Percentiles rank a stretch among this genome's conserved stretches.
These are phyloP conservation scores for Geophilus truncorum DNA, from an alignment of 2,888 invertebrate genomes.

Conservation along the genomic window DNA sequence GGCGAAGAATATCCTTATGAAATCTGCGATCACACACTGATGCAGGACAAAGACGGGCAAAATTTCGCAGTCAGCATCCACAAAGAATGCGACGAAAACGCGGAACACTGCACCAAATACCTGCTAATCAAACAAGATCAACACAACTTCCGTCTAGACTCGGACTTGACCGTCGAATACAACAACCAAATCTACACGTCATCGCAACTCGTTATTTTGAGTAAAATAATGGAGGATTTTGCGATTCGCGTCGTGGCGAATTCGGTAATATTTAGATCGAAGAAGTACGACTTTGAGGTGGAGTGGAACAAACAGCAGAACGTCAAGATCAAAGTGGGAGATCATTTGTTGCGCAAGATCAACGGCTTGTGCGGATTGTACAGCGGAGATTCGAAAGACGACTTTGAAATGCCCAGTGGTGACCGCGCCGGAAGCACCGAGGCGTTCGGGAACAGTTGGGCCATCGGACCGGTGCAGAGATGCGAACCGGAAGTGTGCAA, in stretches of 20 bases:
- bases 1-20: constrained; percentile 71
- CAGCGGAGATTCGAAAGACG: constrained; percentile 62
- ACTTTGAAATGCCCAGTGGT: constrained; percentile 67
- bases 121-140: constrained; percentile 61
- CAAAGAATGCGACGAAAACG: constrained; percentile 57
- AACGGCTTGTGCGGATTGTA: constrained; percentile 76
- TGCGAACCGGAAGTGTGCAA: constrained; percentile 59
- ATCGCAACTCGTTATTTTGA: constrained; percentile 43
- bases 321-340: constrained; percentile 62
- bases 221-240: constrained; percentile 36
- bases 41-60: constrained; percentile 61
- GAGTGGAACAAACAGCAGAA: constrained; percentile 62
- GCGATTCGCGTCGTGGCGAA: constrained; percentile 64
- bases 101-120: constrained; percentile 57
- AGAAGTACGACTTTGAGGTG: constrained; percentile 67
- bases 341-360: constrained; percentile 59
- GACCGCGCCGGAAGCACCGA: constrained; percentile 57
- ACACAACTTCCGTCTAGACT: constrained; percentile 57
- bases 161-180: constrained; percentile 62
- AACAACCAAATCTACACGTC: constrained; percentile 54
- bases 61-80: constrained; percentile 67
- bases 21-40: constrained; percentile 72
- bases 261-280: constrained; percentile 63
- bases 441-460: constrained; percentile 73
- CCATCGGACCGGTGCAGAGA: constrained; percentile 41